Evolutionary conservation across 2,797 vertebrate species (phyloP), one percentile per base, ranked within the genome.

Genomic region (Anas georgica): DNA sequence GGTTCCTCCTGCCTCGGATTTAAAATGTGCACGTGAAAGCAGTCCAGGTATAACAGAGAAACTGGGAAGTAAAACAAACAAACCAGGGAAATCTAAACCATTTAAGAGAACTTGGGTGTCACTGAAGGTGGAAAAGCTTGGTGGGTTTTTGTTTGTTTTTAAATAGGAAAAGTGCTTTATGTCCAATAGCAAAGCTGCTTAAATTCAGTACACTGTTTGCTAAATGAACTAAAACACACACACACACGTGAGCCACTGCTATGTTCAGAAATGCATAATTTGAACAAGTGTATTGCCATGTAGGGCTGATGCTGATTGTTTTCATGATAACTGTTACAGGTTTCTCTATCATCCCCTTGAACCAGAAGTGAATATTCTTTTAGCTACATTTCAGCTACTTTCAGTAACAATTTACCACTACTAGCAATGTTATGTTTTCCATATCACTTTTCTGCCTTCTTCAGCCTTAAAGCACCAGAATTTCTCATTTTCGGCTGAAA

Each of bases 191-290:
- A 64, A 43, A 22, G 20, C 64, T 83, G 76, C 72, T 66, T 64
- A 91, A 81, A 90, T 41, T 73, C 63, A 84, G 22, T 23, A 59
- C 17, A 16, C 10, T 33, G 68, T 20, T 63, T 41, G n/a, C 55
- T 91, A 93, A 81, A 56, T 59, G 69, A 56, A 89, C 83, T 75
- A 85, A 93, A 74, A 91, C 46, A 33, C 12, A 77, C 69, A 54
- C 14, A 52, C 84, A 80, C 76, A 22, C 0, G n/a, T 48, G 67
- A 92, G 55, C n/a, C 63, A 88, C 22, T 79, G 72, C 41, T 54
- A 50, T 2, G 10, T 37, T 86, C 70, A 76, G 35, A 81, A 86
- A 15, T 25, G 31, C 85, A 35, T 56, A 43, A 62, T 52, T 12
- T 83, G 68, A 92, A 25, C 37, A 68, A 87, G 72, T 4, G 45